Base-by-base conservation (phyloP, 2,888 invertebrate genomes). In the Timema cristinae region DNA sequence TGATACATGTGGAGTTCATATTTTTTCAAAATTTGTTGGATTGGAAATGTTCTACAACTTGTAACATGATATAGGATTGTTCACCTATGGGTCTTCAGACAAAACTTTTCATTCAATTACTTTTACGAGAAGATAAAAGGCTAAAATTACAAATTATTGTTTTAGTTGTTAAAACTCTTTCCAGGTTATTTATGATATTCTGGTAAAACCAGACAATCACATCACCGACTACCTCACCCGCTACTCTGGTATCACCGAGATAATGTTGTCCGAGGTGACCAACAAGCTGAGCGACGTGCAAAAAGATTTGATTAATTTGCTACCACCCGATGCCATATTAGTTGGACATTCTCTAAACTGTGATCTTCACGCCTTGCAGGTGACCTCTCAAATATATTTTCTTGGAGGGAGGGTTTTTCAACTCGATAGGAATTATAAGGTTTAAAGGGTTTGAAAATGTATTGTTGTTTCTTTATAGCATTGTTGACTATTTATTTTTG, bases 331-430 rank as follows among this genome's bases (percentile, higher is more conserved):
- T 86, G 96, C 97, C 5, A 98, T 99, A 80, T 85, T 98, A 72
- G 91, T 97, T 70, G 99, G 99, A 0, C 99, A 99, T 79, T 96
- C 97, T n/a, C 85, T 99, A 54, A 91, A 94, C 79, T 87, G 87
- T 75, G 99, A 99, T 87, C 84, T 99, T 74, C 89, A 91, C 80
- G 94, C 97, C 6, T 83, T 99, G 78, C 91, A 92, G 83, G 84
- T 88, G 80, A 82, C 80, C 5, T 63, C 2, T 49, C 50, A 52
- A 51, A 13, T 56, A 59, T 70, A 49, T 32, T 67, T 15, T 48
- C 54, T 32, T 32, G 32, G 32, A 32, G 32, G 32, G 32, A 32
- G 32, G 32, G 32, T 32, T 32, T 32, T 32, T 32, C 32, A 1
- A 32, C 32, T 32, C 32, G 32, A 1, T 32, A 32, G 32, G 32